These are phyloP conservation scores for Tridacna gigas DNA, from an alignment of 2,888 invertebrate genomes.

Conservation along the genomic window DNA sequence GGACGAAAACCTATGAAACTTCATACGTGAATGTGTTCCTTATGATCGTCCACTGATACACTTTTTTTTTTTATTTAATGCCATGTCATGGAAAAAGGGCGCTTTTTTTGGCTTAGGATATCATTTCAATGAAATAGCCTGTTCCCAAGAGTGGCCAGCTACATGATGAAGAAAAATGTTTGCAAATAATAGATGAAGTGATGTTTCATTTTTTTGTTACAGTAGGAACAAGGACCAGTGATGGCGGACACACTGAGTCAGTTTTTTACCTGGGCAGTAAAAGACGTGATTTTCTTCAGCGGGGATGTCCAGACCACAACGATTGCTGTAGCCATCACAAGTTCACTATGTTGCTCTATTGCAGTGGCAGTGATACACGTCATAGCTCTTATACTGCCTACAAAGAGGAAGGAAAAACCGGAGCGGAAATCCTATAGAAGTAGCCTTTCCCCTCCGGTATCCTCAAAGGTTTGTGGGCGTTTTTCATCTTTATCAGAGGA, in stretches of 20 bases:
- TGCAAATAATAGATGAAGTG: neutral
- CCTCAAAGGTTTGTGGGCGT: neutral
- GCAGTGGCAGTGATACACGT: conserved; percentile 70
- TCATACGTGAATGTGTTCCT: too few species aligned
- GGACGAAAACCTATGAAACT: too few species aligned
- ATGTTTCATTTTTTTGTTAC: neutral
- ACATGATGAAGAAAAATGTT: neutral
- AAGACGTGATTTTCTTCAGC: conserved; percentile 76
- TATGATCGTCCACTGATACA: too few species aligned
- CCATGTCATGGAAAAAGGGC: too few species aligned
- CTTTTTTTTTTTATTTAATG: too few species aligned
- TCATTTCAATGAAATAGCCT: too few species aligned
- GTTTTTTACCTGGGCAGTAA: conserved; percentile 68
- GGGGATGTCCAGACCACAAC: conserved; percentile 77
- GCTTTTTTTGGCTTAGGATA: too few species aligned
- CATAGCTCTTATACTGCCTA: conserved; percentile 57
- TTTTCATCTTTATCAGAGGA: too few species aligned
- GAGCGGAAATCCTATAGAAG: conserved; percentile 12
- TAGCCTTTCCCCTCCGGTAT: neutral
- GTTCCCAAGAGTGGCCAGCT: neutral
- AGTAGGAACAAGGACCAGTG: neutral
- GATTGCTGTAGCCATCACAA: conserved; percentile 76
- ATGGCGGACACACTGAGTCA: conserved; percentile 62
- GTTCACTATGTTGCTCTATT: conserved; percentile 76
- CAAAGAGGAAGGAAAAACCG: conserved; percentile 22